phyloP scores from a whole-genome alignment of 2,113 vertebrate genomes.

The Cisticola juncidis region DNA sequence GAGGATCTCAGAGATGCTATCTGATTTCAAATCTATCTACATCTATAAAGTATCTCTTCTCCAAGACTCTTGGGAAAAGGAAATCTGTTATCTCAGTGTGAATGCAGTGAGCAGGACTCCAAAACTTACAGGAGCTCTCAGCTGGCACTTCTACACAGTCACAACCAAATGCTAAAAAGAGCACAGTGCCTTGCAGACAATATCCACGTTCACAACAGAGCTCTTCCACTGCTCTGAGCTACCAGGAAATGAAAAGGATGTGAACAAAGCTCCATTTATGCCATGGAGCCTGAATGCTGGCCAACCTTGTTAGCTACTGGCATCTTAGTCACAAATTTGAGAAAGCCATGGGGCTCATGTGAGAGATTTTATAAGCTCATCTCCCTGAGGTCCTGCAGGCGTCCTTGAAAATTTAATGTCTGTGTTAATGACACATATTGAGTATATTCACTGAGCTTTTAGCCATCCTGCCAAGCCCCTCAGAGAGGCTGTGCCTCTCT shows the following conservation, averaged over 20 bases:
- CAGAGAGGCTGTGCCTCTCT: background rate
- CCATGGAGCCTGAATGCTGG: background rate
- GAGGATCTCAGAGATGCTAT: background rate
- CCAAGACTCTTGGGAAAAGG: background rate
- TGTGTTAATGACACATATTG: background rate
- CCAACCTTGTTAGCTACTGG: background rate
- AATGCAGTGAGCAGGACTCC: background rate
- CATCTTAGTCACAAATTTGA: background rate
- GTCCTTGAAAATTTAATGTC: background rate
- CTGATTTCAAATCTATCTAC: background rate
- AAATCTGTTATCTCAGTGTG: background rate
- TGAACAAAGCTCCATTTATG: background rate
- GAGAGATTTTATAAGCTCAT: background rate
- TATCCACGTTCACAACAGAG: background rate
- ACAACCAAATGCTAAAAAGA: background rate
- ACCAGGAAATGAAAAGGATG: background rate
- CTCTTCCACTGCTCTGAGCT: background rate
- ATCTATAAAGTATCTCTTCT: background rate
- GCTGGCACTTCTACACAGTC: background rate
- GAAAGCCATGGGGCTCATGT: background rate
- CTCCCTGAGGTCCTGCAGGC: background rate
- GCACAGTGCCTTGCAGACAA: fast-evolving
- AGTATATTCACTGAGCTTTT: background rate
- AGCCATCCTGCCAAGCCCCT: background rate
- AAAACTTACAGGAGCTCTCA: background rate